Evolutionary conservation across 64 coral and sea anemone species (phyloP).

Genomic region (Hydrozoanthus tunicans): DNA sequence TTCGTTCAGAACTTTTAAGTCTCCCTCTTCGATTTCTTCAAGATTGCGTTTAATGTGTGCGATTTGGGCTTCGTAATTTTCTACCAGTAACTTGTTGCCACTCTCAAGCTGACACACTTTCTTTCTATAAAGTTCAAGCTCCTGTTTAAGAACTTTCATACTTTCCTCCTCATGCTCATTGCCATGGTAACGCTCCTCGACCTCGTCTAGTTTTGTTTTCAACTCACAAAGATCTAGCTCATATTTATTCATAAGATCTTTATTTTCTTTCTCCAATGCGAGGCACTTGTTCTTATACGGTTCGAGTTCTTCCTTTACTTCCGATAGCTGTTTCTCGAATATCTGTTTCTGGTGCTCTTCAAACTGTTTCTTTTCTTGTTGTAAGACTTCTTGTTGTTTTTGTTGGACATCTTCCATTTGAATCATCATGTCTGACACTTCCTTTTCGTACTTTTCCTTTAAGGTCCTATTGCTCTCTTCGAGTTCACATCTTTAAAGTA

Average conservation of each 20-base stretch:
- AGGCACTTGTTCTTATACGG: constrained; percentile 84
- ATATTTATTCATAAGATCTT: constrained; percentile 77
- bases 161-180: constrained; percentile 79
- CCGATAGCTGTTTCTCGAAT: constrained; percentile 86
- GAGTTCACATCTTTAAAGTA: constrained; percentile 49
- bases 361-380: constrained; percentile 85
- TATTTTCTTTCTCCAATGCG: constrained; percentile 88
- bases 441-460: constrained; percentile 94
- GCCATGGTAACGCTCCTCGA: constrained; percentile 75
- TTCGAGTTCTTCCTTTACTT: constrained; percentile 85
- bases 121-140: constrained; percentile 81
- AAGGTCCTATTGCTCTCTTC: constrained; percentile 86
- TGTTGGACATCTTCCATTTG: constrained; percentile 95
- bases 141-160: constrained; percentile 69
- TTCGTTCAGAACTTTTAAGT: constrained; percentile 86
- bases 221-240: constrained; percentile 78
- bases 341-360: constrained; percentile 89
- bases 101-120: constrained; percentile 85
- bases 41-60: constrained; percentile 75
- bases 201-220: constrained; percentile 82
- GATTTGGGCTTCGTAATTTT: constrained; percentile 89
- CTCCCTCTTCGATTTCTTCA: constrained; percentile 84
- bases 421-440: constrained; percentile 87
- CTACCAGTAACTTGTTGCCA: constrained; percentile 75
- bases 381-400: constrained; percentile 79